These are phyloP conservation scores for Drosophila yooni DNA, from an alignment of 2,888 invertebrate species.

Conservation along the genomic window DNA sequence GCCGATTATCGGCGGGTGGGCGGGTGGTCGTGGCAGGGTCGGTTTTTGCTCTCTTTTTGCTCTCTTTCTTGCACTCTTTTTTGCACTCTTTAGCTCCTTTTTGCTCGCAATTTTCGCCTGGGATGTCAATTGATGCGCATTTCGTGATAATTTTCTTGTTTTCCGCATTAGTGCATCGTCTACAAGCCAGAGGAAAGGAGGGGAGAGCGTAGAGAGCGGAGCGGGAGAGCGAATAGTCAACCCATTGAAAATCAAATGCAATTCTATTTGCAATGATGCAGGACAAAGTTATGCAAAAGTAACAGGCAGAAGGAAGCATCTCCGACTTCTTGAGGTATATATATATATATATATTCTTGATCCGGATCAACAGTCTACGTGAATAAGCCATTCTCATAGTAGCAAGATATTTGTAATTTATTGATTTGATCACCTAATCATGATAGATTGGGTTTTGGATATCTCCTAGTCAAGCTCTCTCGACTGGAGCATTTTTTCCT, in stretches of 20 bases:
- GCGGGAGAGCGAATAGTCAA: conserved; percentile 1
- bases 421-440: not conserved
- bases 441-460: not conserved
- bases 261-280: conserved; percentile 22
- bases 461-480: not conserved
- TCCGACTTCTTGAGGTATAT: not conserved
- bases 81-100: conserved; percentile 17
- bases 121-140: conserved; percentile 62
- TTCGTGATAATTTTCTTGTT: conserved; percentile 70
- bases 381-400: not conserved
- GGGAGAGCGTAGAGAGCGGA: not conserved
- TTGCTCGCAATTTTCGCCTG: conserved; percentile 31
- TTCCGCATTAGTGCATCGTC: conserved; percentile 60
- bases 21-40: not conserved
- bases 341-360: not conserved
- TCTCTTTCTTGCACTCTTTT: not conserved
- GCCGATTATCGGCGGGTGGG: conserved; percentile 43
- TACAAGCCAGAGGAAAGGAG: not conserved
- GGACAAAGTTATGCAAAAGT: not conserved
- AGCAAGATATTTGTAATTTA: not conserved
- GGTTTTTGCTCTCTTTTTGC: conserved; percentile 6
- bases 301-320: not conserved
- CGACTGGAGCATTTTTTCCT: not conserved
- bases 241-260: conserved; percentile 42
- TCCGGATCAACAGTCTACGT: not conserved